phyloP scores from a whole-genome alignment of 2,888 invertebrate genomes.

The Diarsia mendica region DNA sequence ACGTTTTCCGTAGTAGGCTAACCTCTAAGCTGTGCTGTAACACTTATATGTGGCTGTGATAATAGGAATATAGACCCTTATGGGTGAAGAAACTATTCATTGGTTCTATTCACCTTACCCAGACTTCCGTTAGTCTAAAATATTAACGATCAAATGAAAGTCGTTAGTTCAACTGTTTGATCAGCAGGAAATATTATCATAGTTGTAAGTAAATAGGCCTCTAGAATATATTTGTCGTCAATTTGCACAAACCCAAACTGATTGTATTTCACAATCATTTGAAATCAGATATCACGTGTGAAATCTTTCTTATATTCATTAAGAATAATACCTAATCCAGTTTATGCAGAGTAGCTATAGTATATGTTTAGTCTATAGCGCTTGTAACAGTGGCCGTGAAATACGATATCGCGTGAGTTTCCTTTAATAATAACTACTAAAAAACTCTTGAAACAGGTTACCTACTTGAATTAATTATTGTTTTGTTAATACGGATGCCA shows the following conservation, averaged over 20 bases:
- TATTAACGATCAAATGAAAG: not conserved
- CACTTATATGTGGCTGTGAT: not conserved
- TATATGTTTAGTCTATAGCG: not conserved
- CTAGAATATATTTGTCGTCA: not conserved
- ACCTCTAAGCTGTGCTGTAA: constrained; percentile 1
- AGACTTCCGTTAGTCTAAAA: not conserved
- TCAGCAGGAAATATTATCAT: not conserved
- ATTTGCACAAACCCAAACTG: not conserved
- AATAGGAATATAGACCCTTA: not conserved
- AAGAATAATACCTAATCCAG: not conserved
- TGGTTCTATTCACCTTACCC: not conserved
- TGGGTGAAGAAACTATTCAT: not conserved
- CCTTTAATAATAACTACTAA: constrained; percentile 1
- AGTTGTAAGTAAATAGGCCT: not conserved
- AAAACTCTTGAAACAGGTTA: constrained; percentile 8
- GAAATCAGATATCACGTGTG: constrained; percentile 16
- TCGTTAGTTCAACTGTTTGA: not conserved
- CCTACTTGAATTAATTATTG: not conserved
- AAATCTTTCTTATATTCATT: not conserved
- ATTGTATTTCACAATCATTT: constrained; percentile 21
- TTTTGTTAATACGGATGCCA: not conserved
- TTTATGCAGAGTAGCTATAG: not conserved
- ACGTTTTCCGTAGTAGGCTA: constrained; percentile 17
- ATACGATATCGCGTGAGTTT: constrained; percentile 15
- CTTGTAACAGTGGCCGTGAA: not conserved